Evolutionary conservation across 1,140 invertebrate genomes (phyloP).

Genomic region (Drosophila repletoides): DNA sequence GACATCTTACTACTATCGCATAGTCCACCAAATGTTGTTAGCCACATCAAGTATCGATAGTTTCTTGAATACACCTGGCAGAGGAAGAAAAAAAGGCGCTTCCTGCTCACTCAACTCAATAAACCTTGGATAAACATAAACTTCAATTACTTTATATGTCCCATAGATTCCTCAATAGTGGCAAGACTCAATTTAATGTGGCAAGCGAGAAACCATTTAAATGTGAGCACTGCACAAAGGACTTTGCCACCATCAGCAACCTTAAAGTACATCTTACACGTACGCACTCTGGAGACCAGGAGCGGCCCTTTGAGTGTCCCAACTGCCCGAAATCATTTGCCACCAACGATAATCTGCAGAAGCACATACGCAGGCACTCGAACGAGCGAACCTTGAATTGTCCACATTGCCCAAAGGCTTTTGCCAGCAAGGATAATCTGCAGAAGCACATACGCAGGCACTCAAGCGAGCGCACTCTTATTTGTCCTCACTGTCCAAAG

Average conservation of each 20-base stretch:
- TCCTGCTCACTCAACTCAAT: too few relatives aligned
- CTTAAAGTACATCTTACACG: constrained; percentile 31
- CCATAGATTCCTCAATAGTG: not conserved
- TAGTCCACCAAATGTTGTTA: too few relatives aligned
- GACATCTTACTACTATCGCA: too few relatives aligned
- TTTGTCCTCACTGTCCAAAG: constrained; percentile 33
- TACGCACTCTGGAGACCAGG: constrained; percentile 27
- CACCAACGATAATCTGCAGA: constrained; percentile 35
- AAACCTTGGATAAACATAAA: too few relatives aligned
- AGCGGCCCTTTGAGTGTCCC: constrained; percentile 31
- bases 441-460: constrained; percentile 36
- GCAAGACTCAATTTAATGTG: not conserved
- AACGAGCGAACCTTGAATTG: constrained; percentile 24
- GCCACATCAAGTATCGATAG: too few relatives aligned
- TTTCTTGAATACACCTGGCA: too few relatives aligned
- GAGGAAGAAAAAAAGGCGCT: too few relatives aligned
- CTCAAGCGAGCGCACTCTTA: constrained; percentile 23
- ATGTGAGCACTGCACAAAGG: constrained; percentile 27
- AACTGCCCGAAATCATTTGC: constrained; percentile 34
- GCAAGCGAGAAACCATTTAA: constrained; percentile 25
- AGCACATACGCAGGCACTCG: constrained; percentile 34
- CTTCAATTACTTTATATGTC: too few relatives aligned
- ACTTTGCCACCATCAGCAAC: constrained; percentile 34
- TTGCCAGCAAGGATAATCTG: constrained; percentile 38
- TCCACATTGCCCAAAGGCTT: constrained; percentile 35